Base-by-base conservation (phyloP, 2,113 vertebrate genomes). In the Xerus inauris region DNA sequence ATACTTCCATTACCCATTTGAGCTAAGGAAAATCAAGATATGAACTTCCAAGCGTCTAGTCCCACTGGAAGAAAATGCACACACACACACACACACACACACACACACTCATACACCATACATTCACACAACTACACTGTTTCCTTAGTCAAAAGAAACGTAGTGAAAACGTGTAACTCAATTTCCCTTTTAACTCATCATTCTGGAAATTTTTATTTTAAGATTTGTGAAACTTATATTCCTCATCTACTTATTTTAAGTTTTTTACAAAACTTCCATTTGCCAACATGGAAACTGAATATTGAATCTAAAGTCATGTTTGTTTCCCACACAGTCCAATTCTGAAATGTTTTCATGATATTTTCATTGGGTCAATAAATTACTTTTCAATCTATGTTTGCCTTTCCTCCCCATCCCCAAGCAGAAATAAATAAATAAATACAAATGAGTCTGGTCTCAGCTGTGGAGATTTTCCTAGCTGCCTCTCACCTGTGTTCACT, bases 331-430 rank as follows among this genome's bases (percentile, higher is more conserved):
- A 89, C 93, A 96, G 57, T 94, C 73, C 83, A 94, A 96, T 84
- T 94, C 91, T 89, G 89, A 97, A 96, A 92, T 92, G 81, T 95
- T 97, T 92, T 94, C 38, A 5, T 96, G 94, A 94, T 93, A 97
- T 97, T 97, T 97, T 94, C 91, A 96, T 94, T 89, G 81, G 86
- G 95, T 97, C 95, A 94, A 85, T 97, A 97, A 96, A 94, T 94
- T 95, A 92, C 49, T 87, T 79, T 69, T n/a, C 81, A 95, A 69
- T 84, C 73, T 85, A 89, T n/a, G 54, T 89, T 96, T 89, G 73
- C 65, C 64, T 94, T 90, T 59, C 19, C 47, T 82, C 20, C 26
- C 22, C 59, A 16, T 51, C 13, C 42, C 59, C 47, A 28, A 77
- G 86, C 59, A 89, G 42, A 97, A 94, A 96, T 71, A 96, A 92